phyloP scores from a whole-genome alignment of 2,113 vertebrate genomes.

The Sturnus vulgaris region DNA sequence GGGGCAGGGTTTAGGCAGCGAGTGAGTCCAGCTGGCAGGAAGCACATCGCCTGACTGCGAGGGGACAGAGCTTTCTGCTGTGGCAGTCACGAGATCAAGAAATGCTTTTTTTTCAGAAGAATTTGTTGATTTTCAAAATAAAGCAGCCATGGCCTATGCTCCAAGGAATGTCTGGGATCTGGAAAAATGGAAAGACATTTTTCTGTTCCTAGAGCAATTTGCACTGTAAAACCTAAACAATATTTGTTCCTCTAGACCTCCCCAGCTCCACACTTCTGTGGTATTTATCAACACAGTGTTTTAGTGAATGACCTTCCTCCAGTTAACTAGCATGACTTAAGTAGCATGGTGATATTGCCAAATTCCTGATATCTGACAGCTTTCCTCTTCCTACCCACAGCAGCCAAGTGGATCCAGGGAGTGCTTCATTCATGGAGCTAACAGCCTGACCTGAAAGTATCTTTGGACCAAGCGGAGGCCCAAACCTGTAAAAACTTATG shows the following conservation, averaged over 20 bases:
- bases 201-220: background rate
- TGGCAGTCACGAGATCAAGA: background rate
- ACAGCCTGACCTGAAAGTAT: background rate
- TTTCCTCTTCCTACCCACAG: background rate
- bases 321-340: background rate
- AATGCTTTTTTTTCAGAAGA: constrained; percentile 9
- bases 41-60: background rate
- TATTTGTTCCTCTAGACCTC: background rate
- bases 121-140: constrained; percentile 56
- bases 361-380: background rate
- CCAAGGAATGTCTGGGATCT: constrained; percentile 25
- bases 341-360: background rate
- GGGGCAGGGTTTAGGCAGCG: background rate
- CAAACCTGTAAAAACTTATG: background rate
- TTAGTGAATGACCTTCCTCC: background rate
- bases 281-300: background rate
- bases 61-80: background rate
- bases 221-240: background rate
- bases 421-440: background rate
- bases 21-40: constrained; percentile 13
- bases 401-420: background rate
- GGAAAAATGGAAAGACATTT: background rate
- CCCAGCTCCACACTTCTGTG: background rate
- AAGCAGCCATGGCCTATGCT: background rate
- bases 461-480: background rate